A percentile compares a stretch with the other conserved stretches of the same genome.
phyloP scores from a whole-genome alignment of 2,888 invertebrate species.

The Rhyacophila evoluta region DNA sequence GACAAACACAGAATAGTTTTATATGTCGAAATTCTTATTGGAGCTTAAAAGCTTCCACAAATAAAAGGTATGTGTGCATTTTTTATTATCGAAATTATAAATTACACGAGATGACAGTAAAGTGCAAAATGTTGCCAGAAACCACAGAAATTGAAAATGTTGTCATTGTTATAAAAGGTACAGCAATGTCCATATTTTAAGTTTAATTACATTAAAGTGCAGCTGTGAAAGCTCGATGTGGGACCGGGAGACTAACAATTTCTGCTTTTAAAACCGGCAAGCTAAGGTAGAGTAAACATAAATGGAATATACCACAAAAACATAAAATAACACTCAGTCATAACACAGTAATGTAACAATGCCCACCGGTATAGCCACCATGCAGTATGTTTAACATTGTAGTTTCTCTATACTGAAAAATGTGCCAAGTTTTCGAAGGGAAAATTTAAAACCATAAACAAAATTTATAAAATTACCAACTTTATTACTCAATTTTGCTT shows the following conservation, averaged over 20 bases:
- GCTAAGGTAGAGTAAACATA: not conserved
- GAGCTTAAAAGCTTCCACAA: too few species aligned
- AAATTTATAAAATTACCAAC: too few species aligned
- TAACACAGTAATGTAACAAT: constrained; percentile 26
- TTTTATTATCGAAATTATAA: not conserved
- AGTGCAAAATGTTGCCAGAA: not conserved
- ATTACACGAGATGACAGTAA: not conserved
- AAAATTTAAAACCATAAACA: too few species aligned
- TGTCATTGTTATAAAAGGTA: constrained; percentile 26
- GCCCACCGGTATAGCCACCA: not conserved
- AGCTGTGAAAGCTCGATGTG: constrained; percentile 34
- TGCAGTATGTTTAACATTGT: constrained; percentile 7
- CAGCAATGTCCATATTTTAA: constrained; percentile 41
- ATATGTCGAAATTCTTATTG: too few species aligned
- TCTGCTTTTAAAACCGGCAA: constrained; percentile 29
- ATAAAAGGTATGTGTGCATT: not conserved
- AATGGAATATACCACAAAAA: constrained; percentile 19
- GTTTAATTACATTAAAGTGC: constrained; percentile 46
- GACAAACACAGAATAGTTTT: too few species aligned
- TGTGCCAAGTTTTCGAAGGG: not conserved
- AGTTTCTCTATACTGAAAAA: not conserved
- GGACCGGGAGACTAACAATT: constrained; percentile 23
- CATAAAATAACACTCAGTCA: constrained; percentile 30
- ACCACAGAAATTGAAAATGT: not conserved
- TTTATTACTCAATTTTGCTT: too few species aligned